These are phyloP conservation scores for Chaetodon auriga DNA, from an alignment of 2,113 vertebrate genomes.

Conservation along the genomic window DNA sequence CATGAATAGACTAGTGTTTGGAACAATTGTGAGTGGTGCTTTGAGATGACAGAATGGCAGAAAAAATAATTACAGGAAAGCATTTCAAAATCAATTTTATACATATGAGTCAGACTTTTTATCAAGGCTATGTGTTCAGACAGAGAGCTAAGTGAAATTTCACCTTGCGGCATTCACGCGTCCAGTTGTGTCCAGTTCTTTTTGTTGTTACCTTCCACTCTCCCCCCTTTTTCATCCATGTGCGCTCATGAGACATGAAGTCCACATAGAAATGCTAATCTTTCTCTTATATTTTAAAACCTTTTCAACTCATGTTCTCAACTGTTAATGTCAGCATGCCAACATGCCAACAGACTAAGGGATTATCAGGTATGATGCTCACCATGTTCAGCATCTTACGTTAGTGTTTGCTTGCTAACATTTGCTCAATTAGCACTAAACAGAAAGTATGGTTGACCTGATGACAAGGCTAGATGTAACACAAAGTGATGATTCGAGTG, in stretches of 20 bases:
- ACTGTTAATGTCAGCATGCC: background rate
- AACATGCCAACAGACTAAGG: background rate
- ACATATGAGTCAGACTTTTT: background rate
- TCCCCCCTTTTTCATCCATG: background rate
- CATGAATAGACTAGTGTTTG: background rate
- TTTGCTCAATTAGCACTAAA: no score
- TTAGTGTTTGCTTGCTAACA: no score
- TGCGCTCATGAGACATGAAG: background rate
- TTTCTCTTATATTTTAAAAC: background rate
- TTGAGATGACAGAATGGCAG: background rate
- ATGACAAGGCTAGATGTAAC: no score
- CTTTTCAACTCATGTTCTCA: background rate
- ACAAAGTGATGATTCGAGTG: no score
- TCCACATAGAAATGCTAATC: background rate
- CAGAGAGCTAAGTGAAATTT: no score
- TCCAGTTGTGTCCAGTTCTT: background rate
- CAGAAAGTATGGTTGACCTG: no score
- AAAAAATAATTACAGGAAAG: background rate
- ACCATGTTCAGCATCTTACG: background rate
- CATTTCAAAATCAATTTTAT: background rate
- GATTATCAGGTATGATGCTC: background rate
- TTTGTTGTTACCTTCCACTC: background rate
- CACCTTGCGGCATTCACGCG: no score
- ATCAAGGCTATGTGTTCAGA: background rate
- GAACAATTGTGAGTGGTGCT: background rate